Evolutionary conservation across 2,797 vertebrate genomes (phyloP).

Genomic region (Falco naumanni): DNA sequence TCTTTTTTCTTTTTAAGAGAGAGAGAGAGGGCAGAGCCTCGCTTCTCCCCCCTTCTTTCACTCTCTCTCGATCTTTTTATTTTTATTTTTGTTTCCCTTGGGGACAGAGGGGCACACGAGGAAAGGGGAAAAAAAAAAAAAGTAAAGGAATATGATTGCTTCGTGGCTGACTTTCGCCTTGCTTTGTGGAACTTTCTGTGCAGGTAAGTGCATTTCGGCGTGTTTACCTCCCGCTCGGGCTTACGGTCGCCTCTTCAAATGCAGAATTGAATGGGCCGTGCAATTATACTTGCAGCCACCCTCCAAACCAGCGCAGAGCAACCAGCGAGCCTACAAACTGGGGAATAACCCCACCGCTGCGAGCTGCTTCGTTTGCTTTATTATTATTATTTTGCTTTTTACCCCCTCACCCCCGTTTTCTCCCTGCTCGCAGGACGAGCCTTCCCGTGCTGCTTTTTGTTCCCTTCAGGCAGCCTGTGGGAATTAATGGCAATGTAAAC

Average conservation of each 20-base stretch:
- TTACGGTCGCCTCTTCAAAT: background rate
- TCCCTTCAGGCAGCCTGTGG: conserved; percentile 55
- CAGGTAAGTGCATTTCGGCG: conserved; percentile 83
- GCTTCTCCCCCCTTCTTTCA: background rate
- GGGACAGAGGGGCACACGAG: conserved; percentile 29
- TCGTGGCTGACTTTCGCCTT: conserved; percentile 95
- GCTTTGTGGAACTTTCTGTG: conserved; percentile 95
- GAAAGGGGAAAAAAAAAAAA: conserved; percentile 52
- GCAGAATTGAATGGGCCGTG: conserved; percentile 56
- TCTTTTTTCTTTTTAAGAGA: background rate
- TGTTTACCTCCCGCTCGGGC: conserved; percentile 36
- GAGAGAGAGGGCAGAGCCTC: conserved; percentile 17
- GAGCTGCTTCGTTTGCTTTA: background rate
- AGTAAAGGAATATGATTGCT: conserved; percentile 90
- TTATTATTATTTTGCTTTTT: background rate
- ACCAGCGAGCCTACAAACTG: background rate
- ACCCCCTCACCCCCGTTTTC: background rate
- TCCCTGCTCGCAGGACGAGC: conserved; percentile 21
- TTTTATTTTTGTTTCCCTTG: conserved; percentile 25
- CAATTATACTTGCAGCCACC: background rate
- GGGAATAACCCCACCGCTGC: background rate
- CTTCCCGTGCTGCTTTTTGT: conserved; percentile 59
- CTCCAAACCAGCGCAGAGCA: background rate
- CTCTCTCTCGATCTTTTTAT: background rate
- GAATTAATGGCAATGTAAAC: conserved; percentile 65